A percentile compares a stretch with the other conserved stretches of the same genome.
phyloP scores from a whole-genome alignment of 2,888 invertebrate species.

The Apodemia hepburni region DNA sequence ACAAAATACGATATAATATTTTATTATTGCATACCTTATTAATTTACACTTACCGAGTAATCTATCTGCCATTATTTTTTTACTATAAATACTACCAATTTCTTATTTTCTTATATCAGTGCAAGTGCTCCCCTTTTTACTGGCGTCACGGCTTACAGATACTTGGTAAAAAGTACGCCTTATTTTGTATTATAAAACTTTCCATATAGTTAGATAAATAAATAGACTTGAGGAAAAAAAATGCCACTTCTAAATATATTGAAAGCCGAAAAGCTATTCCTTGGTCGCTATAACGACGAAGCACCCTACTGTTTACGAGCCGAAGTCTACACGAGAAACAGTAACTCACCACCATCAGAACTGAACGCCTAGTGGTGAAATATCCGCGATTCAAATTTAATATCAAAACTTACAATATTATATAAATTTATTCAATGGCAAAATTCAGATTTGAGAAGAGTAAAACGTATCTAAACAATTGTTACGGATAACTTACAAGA shows the following conservation, averaged over 20 bases:
- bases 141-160: too few relatives aligned
- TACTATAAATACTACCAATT: too few relatives aligned
- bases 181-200: too few relatives aligned
- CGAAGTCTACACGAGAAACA: constrained; percentile 74
- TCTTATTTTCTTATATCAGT: too few relatives aligned
- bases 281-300: constrained; percentile 78
- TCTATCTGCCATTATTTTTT: too few relatives aligned
- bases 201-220: not conserved
- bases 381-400: constrained; percentile 31
- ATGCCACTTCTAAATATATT: constrained; percentile 57
- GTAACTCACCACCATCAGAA: constrained; percentile 76
- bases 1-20: too few relatives aligned
- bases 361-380: constrained; percentile 52
- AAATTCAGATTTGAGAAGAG: not conserved
- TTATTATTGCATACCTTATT: too few relatives aligned
- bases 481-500: constrained; percentile 15
- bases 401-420: constrained; percentile 19
- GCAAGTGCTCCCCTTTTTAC: too few relatives aligned
- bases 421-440: not conserved
- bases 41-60: too few relatives aligned
- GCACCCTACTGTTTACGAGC: constrained; percentile 77
- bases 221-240: constrained; percentile 12
- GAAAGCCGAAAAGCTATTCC: constrained; percentile 66
- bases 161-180: too few relatives aligned
- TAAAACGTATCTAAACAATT: constrained; percentile 4